Percentiles rank a stretch among this genome's conserved stretches.
Conservation (phyloP, 1,140 invertebrate species). For the Temnothorax longispinosus region DNA sequence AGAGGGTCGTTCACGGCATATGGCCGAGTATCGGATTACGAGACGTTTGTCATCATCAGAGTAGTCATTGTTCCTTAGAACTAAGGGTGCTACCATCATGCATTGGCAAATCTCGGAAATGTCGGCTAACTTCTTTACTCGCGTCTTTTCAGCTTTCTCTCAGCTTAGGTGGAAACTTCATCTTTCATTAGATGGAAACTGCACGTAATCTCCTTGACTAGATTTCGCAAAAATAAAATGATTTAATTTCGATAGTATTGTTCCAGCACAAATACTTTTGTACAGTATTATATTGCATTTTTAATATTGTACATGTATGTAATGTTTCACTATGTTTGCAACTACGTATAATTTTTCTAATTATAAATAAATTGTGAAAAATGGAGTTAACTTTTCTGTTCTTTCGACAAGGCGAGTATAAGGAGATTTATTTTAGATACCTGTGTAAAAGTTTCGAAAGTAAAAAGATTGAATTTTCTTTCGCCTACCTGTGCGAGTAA, state of each 20-base stretch:
- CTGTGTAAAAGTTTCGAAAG: background rate
- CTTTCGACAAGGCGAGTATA: background rate
- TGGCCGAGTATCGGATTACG: constrained; percentile 83
- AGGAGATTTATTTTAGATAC: background rate
- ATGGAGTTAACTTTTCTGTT: background rate
- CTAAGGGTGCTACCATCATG: constrained; percentile 71
- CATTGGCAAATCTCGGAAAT: constrained; percentile 73
- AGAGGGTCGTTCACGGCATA: constrained; percentile 82
- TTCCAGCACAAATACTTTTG: background rate
- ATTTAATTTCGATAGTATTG: background rate
- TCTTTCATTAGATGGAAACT: background rate
- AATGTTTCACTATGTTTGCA: too few species aligned
- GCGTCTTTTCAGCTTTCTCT: constrained; percentile 33
- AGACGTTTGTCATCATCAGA: constrained; percentile 85
- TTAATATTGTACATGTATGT: background rate
- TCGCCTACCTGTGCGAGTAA: constrained; percentile 74
- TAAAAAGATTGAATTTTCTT: constrained; percentile 6
- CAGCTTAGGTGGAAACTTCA: background rate
- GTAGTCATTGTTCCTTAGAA: constrained; percentile 80
- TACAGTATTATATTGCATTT: background rate
- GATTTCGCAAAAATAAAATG: background rate
- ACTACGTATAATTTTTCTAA: background rate
- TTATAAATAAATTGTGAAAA: background rate
- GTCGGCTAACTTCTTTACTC: constrained; percentile 75
- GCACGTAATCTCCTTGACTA: background rate